A percentile compares a stretch with the other conserved stretches of the same genome.
Conservation (phyloP, 2,113 vertebrate genomes). For the Platichthys stellatus region DNA sequence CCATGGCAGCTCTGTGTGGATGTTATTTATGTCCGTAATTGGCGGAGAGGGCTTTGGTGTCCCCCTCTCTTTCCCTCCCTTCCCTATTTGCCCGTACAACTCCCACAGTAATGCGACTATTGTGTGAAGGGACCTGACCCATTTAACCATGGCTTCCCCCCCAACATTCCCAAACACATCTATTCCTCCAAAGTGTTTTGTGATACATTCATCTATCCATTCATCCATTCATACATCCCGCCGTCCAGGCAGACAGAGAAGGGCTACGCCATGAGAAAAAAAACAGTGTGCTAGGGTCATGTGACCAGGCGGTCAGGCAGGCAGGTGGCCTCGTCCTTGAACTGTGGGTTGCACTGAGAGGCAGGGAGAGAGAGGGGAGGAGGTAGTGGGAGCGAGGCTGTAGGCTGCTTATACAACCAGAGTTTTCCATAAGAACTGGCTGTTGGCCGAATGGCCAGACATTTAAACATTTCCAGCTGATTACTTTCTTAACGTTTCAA, state of each 20-base stretch:
- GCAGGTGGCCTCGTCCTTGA: slow-evolving; percentile 82
- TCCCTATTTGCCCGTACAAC: slow-evolving; percentile 53
- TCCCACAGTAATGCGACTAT: slow-evolving; percentile 72
- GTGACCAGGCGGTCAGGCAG: slow-evolving; percentile 77
- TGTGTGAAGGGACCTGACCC: slow-evolving; percentile 78
- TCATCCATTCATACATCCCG: slow-evolving; percentile 79
- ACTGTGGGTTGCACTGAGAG: slow-evolving; percentile 42
- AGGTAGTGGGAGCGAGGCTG: slow-evolving; percentile 35
- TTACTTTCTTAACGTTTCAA: neutral
- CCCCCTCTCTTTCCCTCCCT: slow-evolving; percentile 12
- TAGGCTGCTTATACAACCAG: neutral
- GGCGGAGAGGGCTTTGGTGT: slow-evolving; percentile 51
- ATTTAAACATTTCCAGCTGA: slow-evolving; percentile 11
- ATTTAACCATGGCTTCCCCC: slow-evolving; percentile 70
- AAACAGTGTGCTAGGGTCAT: slow-evolving; percentile 87
- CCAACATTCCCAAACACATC: slow-evolving; percentile 67
- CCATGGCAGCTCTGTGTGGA: slow-evolving; percentile 62
- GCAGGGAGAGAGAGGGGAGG: slow-evolving; percentile 5
- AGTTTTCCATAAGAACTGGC: neutral
- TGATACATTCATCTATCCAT: slow-evolving; percentile 70
- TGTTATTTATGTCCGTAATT: slow-evolving; percentile 80
- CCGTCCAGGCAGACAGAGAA: slow-evolving; percentile 85
- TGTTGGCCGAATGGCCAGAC: neutral
- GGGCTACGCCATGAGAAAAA: slow-evolving; percentile 91
- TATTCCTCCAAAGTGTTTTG: slow-evolving; percentile 72